Evolutionary conservation across 2,113 vertebrate species (phyloP), one percentile per base, ranked within the genome.

Genomic region (Struthidea cinerea): DNA sequence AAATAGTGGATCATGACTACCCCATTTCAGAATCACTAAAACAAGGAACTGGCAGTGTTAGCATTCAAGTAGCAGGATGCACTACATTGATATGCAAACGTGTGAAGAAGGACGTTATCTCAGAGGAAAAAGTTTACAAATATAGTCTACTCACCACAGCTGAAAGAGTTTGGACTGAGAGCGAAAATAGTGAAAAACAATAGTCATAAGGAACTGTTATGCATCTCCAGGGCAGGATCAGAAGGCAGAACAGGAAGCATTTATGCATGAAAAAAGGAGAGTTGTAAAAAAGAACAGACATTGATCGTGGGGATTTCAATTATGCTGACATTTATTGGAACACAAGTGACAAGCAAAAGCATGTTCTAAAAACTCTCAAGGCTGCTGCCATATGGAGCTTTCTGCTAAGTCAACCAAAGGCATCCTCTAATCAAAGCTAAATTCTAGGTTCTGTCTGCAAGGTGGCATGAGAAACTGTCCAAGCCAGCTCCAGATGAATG

Each of bases 151-250:
- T 95, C 74, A 69, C 86, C 81, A 84, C 91, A 96, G 91, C 96
- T 97, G 94, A 94, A 65, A 47, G 17, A 27, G 53, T 83, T 97
- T 98, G 97, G 96, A 96, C 75, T 42, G 55, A 96, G 80, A 94
- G 94, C 71, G 52, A 94, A 93, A 98, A 95, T 16, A 90, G 52
- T 85, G 90, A 89, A 97, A 95, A 95, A 90, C 69, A 96, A 95
- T 65, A 97, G 68, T 81, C 92, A 78, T 61, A 92, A 93, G 74
- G 92, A 93, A 92, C 92, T 3, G 71, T 84, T 96, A 92, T 73
- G 53, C 70, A 95, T 97, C 96, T 98, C 94, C 83, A 94, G 93
- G 95, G 96, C 93, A 84, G 75, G 89, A 95, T 97, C 96, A 96
- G 50, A 86, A 97, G 79, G 59, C 81, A 94, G 68, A 96, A 94